phyloP scores from a whole-genome alignment of 2,888 invertebrate species.

The Macrostomum cliftonense region DNA sequence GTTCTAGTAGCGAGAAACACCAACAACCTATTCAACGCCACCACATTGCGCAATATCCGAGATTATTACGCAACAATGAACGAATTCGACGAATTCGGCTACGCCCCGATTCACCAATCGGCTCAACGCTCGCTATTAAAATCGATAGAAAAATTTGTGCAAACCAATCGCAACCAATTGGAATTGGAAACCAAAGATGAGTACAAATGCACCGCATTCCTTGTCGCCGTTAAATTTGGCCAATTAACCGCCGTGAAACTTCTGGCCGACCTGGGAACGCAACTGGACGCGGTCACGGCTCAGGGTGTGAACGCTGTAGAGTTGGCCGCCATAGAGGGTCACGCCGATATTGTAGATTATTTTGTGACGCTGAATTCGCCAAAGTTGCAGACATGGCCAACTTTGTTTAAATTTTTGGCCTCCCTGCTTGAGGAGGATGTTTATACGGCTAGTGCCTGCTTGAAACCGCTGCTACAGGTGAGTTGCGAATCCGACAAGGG shows the following conservation, averaged over 20 bases:
- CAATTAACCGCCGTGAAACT: too few relatives aligned
- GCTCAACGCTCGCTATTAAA: slow-evolving; percentile 27
- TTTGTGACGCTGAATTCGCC: slow-evolving; percentile 22
- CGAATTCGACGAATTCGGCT: slow-evolving; percentile 30
- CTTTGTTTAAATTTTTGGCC: slow-evolving; percentile 22
- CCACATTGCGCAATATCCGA: too few relatives aligned
- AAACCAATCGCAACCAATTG: slow-evolving; percentile 23
- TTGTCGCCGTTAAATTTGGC: slow-evolving; percentile 19
- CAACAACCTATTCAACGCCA: too few relatives aligned
- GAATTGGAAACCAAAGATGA: slow-evolving; percentile 32
- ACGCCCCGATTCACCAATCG: slow-evolving; percentile 34
- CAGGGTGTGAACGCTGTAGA: slow-evolving; percentile 19
- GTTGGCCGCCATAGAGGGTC: slow-evolving; percentile 25
- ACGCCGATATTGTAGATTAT: slow-evolving; percentile 21
- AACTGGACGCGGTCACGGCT: too few relatives aligned
- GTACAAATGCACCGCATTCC: slow-evolving; percentile 26
- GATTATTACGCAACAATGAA: slow-evolving; percentile 13
- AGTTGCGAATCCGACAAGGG: neutral
- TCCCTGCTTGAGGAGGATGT: slow-evolving; percentile 27
- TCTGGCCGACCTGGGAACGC: too few relatives aligned
- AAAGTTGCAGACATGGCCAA: slow-evolving; percentile 27
- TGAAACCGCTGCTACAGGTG: slow-evolving; percentile 19
- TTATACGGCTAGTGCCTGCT: slow-evolving; percentile 23
- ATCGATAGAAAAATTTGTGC: slow-evolving; percentile 29
- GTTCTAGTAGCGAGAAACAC: too few relatives aligned